Base-by-base conservation (phyloP, 2,797 vertebrate genomes). In the Gymnoscopelus microlampas region DNA sequence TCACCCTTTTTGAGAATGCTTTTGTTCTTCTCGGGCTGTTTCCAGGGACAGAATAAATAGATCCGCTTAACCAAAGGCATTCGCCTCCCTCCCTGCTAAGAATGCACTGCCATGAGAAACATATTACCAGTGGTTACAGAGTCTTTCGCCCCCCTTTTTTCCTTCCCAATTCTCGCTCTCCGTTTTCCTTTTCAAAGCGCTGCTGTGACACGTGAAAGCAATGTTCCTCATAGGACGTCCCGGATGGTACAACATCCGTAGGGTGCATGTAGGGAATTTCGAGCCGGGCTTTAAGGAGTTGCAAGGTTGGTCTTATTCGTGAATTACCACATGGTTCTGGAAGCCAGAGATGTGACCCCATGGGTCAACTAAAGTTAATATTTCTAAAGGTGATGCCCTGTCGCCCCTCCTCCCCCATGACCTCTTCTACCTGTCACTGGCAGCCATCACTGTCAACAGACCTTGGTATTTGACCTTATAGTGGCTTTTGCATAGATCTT, bases 21-120 rank as follows among this genome's bases (percentile, higher is more conserved):
- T 89, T 87, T 89, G 87, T 87, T 88, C 85, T 89, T 86, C 73
- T 78, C 72, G 12, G 51, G 57, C 50, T 32, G 70, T 89, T 90
- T 91, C 87, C 81, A 81, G 68, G 85, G 83, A 86, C 71, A 77
- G 73, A 89, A 89, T 89, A 92, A 94, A 92, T 88, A 92, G 78
- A 83, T 63, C 35, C 1, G 72, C 66, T 66, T 83, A 87, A 90
- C 88, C 87, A 88, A 91, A 93, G 89, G 84, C 82, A 89, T 90
- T 89, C 59, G 77, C 74, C 78, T 82, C 87, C 66, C 76, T 82
- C 59, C 29, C 69, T 76, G 68, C 79, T 66, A 32, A 79, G 87
- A 90, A 87, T 68, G 86, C 81, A 63, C 68, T 76, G 54, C 69
- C 85, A 91, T 90, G 83, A 91, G 90, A 90, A 91, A 90, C 79